phyloP scores from a whole-genome alignment of 2,797 vertebrate species.

The Sebastes alutus region DNA sequence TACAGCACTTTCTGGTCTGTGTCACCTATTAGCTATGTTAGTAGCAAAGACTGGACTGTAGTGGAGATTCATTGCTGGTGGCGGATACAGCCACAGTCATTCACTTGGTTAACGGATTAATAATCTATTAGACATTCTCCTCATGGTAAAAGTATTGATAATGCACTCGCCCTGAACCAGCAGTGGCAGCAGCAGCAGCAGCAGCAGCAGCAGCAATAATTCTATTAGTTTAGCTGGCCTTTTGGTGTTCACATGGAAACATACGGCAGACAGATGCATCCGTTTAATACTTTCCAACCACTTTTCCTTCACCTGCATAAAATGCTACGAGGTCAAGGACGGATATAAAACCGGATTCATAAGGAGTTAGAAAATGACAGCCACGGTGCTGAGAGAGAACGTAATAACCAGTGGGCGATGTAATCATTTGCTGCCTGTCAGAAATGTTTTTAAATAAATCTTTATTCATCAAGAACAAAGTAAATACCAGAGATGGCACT shows the following conservation, averaged over 20 bases:
- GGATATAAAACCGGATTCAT: background rate
- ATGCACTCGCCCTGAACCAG: background rate
- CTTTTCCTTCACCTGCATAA: background rate
- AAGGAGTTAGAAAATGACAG: constrained; percentile 3
- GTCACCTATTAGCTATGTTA: constrained; percentile 51
- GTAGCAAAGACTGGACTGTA: constrained; percentile 6
- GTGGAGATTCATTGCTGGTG: background rate
- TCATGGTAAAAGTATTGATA: background rate
- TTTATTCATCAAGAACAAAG: constrained; percentile 7
- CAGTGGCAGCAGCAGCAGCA: background rate
- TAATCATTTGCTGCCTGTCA: constrained; percentile 2
- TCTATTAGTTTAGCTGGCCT: background rate
- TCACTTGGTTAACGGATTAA: background rate
- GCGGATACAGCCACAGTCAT: background rate
- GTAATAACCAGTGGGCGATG: background rate
- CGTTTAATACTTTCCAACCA: background rate
- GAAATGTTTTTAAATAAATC: background rate
- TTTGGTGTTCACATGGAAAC: background rate
- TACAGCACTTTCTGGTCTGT: constrained; percentile 39
- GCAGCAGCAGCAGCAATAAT: too few relatives aligned
- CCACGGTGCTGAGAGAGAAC: background rate
- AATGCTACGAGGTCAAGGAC: constrained; percentile 1
- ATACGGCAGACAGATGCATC: background rate
- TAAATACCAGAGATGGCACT: background rate
- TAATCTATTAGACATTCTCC: background rate